Base-by-base conservation (phyloP, 2,888 invertebrate genomes). In the Pristionchus exspectatus region DNA sequence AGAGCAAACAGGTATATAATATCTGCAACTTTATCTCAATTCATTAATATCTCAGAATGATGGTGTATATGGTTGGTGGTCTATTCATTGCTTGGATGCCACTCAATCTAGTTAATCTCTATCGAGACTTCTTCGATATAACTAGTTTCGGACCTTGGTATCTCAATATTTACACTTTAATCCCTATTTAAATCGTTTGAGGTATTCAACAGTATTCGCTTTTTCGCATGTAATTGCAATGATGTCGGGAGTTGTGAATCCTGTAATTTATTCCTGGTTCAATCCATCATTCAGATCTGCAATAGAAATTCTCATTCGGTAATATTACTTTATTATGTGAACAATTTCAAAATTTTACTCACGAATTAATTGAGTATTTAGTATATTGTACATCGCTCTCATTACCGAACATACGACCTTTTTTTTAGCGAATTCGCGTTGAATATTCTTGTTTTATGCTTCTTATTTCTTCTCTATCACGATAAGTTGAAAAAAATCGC, bases 11-110 rank as follows among this genome's bases (percentile, higher is more conserved):
- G 92, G 93, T 92, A 33, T 24, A 90, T 50, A 21, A 38, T 38
- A 38, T 38, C 3, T 38, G 5, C 5, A 38, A 38, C 2, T 38
- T 3, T 5, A 38, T 38, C 38, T 38, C 38, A 38, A 38, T 38
- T 38, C 38, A 38, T 38, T 38, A 3, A 38, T 38, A 38, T 38
- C 3, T 66, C 90, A 94, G 94, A 88, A 94, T 94, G 94, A 94
- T 94, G 94, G 91, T 94, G 0, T 91, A 92, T 27, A 94, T 94
- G 94, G 94, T 94, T 4, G 90, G 92, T 16, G 94, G 94, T 18
- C 92, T 94, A 69, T 92, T 94, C 5, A 87, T 94, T 44, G 92
- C 94, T n/a, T 94, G 94, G 94, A 93, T 95, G 91, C 94, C 94
- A 21, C 91, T 94, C 91, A 94, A 94, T 90, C 90, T 92, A 1